These are phyloP conservation scores for Athalia circularis DNA, from an alignment of 2,888 invertebrate species.

Conservation along the genomic window DNA sequence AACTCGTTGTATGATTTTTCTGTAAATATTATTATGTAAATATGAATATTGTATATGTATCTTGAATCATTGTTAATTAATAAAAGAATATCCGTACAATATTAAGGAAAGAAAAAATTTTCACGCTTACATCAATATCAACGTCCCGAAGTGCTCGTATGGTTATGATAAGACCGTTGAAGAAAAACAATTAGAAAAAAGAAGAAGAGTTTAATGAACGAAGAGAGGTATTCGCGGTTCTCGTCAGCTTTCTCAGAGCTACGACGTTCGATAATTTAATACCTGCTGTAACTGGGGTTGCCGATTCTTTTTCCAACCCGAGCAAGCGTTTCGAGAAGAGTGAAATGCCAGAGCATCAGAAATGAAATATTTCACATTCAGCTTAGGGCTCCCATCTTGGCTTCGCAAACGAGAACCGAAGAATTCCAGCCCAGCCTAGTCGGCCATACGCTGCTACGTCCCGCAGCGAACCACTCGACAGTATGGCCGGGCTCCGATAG, in stretches of 20 bases:
- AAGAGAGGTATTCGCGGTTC: background rate
- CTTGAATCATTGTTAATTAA: slow-evolving; percentile 69
- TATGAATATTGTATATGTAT: slow-evolving; percentile 68
- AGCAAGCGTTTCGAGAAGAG: background rate
- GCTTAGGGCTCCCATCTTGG: background rate
- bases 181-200: background rate
- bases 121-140: background rate
- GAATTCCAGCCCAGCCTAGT: background rate
- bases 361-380: slow-evolving; percentile 36
- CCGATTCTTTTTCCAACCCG: slow-evolving; percentile 1
- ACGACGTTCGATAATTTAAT: slow-evolving; percentile 14
- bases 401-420: slow-evolving; percentile 3
- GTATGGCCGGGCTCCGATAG: slow-evolving; percentile 61
- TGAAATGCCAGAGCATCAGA: slow-evolving; percentile 1
- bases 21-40: slow-evolving; percentile 46
- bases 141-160: too few species aligned
- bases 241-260: background rate
- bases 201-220: background rate
- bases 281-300: slow-evolving; percentile 3
- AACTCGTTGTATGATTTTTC: slow-evolving; percentile 59
- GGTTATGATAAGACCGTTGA: too few species aligned
- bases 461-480: slow-evolving; percentile 47
- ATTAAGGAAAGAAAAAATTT: slow-evolving; percentile 44
- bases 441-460: slow-evolving; percentile 17
- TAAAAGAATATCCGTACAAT: slow-evolving; percentile 65